Evolutionary conservation across 2,113 vertebrate genomes (phyloP).

Genomic region (Camarhynchus parvulus): DNA sequence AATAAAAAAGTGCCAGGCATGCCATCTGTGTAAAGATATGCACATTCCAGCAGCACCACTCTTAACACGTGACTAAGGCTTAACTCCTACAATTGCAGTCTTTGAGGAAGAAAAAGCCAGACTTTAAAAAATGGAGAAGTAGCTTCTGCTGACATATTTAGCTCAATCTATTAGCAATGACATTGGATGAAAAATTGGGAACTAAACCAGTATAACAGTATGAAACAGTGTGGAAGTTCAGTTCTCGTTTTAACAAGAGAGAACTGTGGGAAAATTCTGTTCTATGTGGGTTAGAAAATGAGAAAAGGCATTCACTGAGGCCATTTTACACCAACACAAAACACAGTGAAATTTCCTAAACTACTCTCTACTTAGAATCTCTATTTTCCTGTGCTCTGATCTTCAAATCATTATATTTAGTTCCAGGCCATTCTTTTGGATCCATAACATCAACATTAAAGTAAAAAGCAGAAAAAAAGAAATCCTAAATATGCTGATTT

Average conservation of each 20-base stretch:
- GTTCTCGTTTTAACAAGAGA: neutral
- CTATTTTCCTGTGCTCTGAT: neutral
- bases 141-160: neutral
- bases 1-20: neutral
- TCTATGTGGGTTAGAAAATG: neutral
- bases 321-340: neutral
- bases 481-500: neutral
- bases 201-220: neutral
- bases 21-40: neutral
- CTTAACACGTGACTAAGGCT: neutral
- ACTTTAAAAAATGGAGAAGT: slow-evolving; percentile 1
- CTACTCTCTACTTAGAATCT: neutral
- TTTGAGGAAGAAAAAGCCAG: neutral
- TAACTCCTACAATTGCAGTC: neutral
- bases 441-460: neutral
- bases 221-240: neutral
- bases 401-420: neutral
- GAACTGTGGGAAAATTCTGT: neutral
- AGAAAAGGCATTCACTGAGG: neutral
- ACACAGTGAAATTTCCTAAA: neutral
- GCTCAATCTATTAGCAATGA: neutral
- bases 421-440: neutral
- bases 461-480: neutral
- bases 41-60: neutral
- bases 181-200: neutral